Evolutionary conservation across 1,140 invertebrate species (phyloP).

Genomic region (Anthonomus grandis): DNA sequence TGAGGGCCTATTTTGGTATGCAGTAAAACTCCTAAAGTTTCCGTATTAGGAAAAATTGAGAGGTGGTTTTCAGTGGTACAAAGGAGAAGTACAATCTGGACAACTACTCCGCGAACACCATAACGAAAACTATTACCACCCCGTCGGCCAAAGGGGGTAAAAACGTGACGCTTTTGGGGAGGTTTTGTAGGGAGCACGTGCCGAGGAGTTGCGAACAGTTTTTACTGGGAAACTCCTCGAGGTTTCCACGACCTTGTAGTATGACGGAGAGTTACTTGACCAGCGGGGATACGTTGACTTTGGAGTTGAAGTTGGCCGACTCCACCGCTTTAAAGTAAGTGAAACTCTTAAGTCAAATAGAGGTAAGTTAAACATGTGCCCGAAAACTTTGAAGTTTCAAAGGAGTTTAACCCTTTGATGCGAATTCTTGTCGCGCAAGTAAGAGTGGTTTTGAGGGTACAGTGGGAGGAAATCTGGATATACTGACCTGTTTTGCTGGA

Average conservation of each 20-base stretch:
- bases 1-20: conserved; percentile 76
- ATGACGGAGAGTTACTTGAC: conserved; percentile 81
- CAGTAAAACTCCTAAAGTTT: not conserved
- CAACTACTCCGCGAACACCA: conserved; percentile 3
- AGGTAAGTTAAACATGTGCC: not conserved
- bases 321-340: conserved; percentile 75
- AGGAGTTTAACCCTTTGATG: no score
- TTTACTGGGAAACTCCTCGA: conserved; percentile 57
- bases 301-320: conserved; percentile 74
- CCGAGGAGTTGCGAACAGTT: conserved; percentile 76
- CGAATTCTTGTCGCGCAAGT: no score
- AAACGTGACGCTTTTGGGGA: conserved; percentile 69
- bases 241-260: conserved; percentile 66
- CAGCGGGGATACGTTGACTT: conserved; percentile 71
- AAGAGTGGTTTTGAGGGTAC: no score
- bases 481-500: no score
- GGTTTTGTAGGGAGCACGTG: conserved; percentile 73
- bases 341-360: not conserved
- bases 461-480: no score
- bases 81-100: conserved; percentile 38
- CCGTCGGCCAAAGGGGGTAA: conserved; percentile 50
- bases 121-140: conserved; percentile 3
- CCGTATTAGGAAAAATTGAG: not conserved
- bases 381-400: no score
- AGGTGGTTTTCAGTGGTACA: conserved; percentile 23